Percentiles rank a stretch among this genome's conserved stretches.
Conservation (phyloP, 2,797 vertebrate species). For the Hydrocynus forskahlii region DNA sequence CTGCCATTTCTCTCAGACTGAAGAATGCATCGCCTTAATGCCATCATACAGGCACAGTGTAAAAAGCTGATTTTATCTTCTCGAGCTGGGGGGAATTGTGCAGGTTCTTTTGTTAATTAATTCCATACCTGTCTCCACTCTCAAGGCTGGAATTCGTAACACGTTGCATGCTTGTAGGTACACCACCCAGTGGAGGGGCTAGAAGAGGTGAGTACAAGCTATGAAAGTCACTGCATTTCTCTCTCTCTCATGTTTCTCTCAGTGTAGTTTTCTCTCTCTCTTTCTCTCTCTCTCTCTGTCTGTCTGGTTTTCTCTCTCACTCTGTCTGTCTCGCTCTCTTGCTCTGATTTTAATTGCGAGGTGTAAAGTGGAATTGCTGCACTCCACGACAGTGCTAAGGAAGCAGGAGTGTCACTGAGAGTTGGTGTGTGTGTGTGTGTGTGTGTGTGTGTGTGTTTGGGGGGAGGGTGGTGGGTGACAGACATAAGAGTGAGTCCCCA, state of each 20-base stretch:
- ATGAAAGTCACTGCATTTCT: slow-evolving; percentile 75
- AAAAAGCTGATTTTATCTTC: slow-evolving; percentile 71
- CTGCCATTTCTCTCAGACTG: background rate
- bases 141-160: slow-evolving; percentile 71
- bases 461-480: slow-evolving; percentile 89
- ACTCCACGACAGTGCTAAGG: slow-evolving; percentile 89
- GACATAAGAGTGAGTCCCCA: slow-evolving; percentile 88
- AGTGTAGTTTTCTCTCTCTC: slow-evolving; percentile 6
- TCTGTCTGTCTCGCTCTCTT: slow-evolving; percentile 39
- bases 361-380: slow-evolving; percentile 97
- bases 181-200: slow-evolving; percentile 56
- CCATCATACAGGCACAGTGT: slow-evolving; percentile 49
- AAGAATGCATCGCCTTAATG: slow-evolving; percentile 34
- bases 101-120: slow-evolving; percentile 80
- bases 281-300: slow-evolving; percentile 79
- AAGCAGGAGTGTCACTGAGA: slow-evolving; percentile 92
- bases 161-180: slow-evolving; percentile 65
- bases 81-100: slow-evolving; percentile 62
- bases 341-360: slow-evolving; percentile 91
- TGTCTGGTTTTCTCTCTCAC: slow-evolving; percentile 10
- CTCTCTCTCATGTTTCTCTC: slow-evolving; percentile 77
- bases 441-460: slow-evolving; percentile 55
- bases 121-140: slow-evolving; percentile 74
- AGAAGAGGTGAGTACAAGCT: slow-evolving; percentile 46
- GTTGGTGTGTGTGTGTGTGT: no score